phyloP scores from a whole-genome alignment of 1,140 invertebrate genomes.

The Hormaphis cornu region DNA sequence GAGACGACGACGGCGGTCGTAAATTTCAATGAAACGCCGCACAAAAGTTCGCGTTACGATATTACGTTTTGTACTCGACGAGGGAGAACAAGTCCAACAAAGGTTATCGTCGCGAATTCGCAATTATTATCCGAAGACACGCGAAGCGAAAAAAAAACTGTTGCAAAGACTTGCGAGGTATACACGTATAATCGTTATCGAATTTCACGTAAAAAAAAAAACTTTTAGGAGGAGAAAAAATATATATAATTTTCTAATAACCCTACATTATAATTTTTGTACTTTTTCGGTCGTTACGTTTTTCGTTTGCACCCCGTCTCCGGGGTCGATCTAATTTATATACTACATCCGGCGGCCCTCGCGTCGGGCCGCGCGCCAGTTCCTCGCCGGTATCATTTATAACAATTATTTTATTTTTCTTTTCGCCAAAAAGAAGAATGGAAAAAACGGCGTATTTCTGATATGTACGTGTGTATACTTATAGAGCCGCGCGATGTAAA shows the following conservation, averaged over 20 bases:
- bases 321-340: conserved; percentile 25
- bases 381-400: conserved; percentile 27
- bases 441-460: background rate
- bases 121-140: too few relatives aligned
- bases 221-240: too few relatives aligned
- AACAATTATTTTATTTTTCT: conserved; percentile 33
- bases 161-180: too few relatives aligned
- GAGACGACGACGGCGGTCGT: background rate
- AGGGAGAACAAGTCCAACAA: background rate
- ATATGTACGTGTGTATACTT: background rate
- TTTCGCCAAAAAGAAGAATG: background rate
- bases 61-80: background rate
- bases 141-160: too few relatives aligned
- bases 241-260: too few relatives aligned
- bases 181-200: too few relatives aligned
- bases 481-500: background rate
- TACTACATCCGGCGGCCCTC: background rate
- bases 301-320: conserved; percentile 12
- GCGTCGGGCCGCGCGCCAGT: background rate
- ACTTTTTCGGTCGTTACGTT: conserved; percentile 12
- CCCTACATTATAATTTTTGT: too few relatives aligned
- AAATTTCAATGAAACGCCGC: conserved; percentile 23
- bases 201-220: too few relatives aligned
- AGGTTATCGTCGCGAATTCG: background rate
- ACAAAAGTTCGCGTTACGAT: background rate